Evolutionary conservation across 2,797 vertebrate genomes (phyloP).

Genomic region (Gobio occitaniae): DNA sequence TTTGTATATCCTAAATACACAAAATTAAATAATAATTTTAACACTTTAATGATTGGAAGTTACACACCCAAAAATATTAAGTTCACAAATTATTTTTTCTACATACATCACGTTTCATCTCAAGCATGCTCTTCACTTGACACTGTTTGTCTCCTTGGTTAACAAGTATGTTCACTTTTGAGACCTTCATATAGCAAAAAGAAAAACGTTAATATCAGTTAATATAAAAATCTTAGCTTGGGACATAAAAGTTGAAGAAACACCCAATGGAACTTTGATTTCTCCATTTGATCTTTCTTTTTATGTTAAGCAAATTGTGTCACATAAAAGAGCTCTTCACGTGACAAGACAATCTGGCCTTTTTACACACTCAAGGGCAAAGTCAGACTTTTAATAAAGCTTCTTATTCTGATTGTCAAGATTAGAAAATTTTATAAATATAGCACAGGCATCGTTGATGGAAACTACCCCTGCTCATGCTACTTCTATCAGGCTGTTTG

Average conservation of each 20-base stretch:
- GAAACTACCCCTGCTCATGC: slow-evolving; percentile 69
- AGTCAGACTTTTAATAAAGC: neutral
- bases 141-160: neutral
- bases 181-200: neutral
- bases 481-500: slow-evolving; percentile 71
- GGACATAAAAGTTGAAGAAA: neutral
- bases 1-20: neutral
- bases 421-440: slow-evolving; percentile 72
- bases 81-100: neutral
- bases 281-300: neutral
- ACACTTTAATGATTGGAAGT: neutral
- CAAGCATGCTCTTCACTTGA: neutral
- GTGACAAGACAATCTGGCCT: neutral
- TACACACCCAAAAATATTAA: neutral
- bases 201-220: neutral
- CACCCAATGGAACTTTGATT: neutral
- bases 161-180: neutral
- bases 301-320: neutral
- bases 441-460: slow-evolving; percentile 67
- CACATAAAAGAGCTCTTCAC: slow-evolving; percentile 3
- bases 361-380: slow-evolving; percentile 1
- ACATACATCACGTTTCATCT: neutral
- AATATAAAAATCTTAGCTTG: too few species aligned
- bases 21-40: neutral
- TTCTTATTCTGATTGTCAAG: slow-evolving; percentile 47